These are phyloP conservation scores for Mycetomoellerius zeteki DNA, from an alignment of 1,140 invertebrate species.

Conservation along the genomic window DNA sequence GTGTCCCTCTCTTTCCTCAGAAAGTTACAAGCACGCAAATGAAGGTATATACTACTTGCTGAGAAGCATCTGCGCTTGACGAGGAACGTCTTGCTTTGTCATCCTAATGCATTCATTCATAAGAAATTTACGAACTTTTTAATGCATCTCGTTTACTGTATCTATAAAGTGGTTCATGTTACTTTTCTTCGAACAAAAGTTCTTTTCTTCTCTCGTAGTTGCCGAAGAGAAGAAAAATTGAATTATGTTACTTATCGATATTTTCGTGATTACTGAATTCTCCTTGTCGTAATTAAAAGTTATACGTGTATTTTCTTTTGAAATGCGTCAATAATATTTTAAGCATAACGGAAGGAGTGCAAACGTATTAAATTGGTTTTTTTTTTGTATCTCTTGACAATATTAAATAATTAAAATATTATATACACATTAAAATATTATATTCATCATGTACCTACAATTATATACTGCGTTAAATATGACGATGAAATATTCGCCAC, in stretches of 20 bases:
- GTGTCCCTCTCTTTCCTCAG: background rate
- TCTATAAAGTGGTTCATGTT: constrained; percentile 36
- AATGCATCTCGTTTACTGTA: constrained; percentile 36
- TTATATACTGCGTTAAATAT: background rate
- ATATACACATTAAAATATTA: background rate
- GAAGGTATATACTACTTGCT: constrained; percentile 16
- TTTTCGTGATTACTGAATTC: background rate
- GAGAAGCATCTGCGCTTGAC: constrained; percentile 28
- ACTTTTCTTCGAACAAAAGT: constrained; percentile 14
- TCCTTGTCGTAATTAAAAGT: background rate
- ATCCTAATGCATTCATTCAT: constrained; percentile 44
- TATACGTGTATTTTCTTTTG: background rate
- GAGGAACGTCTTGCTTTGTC: constrained; percentile 38
- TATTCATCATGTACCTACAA: background rate
- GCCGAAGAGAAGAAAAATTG: background rate
- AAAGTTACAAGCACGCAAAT: constrained; percentile 39
- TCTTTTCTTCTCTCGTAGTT: background rate
- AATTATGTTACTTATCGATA: background rate
- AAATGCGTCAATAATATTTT: background rate
- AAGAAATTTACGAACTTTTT: constrained; percentile 53
- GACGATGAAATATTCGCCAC: background rate
- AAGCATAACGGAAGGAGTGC: too few species aligned
- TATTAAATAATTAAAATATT: background rate
- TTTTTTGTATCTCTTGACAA: background rate
- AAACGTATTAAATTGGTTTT: background rate